Percentiles rank a stretch among this genome's conserved stretches.
Conservation (phyloP, 1,140 invertebrate genomes). For the Philotrypesis tridentata region DNA sequence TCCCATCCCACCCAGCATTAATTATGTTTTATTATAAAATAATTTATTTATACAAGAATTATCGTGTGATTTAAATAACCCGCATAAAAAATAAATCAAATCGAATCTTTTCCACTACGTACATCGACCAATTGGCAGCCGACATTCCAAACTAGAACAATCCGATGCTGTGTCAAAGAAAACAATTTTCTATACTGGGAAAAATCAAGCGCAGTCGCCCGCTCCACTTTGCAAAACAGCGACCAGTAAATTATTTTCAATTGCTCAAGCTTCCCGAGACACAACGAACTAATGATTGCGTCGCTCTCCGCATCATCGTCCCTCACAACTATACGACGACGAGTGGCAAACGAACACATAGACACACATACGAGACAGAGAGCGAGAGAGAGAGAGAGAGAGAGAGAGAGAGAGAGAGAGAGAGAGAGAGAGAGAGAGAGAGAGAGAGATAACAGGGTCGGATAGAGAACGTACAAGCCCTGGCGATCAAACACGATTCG, state of each 20-base stretch:
- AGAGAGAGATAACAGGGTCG: neutral
- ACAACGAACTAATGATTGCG: conserved; percentile 45
- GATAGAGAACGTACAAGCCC: neutral
- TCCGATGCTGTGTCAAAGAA: neutral
- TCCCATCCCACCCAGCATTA: neutral
- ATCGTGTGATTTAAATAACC: too few species aligned
- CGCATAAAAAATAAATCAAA: neutral
- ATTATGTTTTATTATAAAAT: neutral
- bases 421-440: neutral
- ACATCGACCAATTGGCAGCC: too few species aligned
- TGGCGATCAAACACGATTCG: conserved; percentile 13
- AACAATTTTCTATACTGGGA: neutral
- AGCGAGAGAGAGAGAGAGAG: neutral
- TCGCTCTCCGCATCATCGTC: neutral
- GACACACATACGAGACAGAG: too few species aligned
- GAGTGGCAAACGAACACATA: neutral
- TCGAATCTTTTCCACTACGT: too few species aligned
- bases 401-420: neutral
- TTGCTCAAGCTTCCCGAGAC: conserved; percentile 44
- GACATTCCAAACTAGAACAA: neutral
- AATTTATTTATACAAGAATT: neutral
- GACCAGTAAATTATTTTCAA: conserved; percentile 50
- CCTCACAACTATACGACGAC: neutral
- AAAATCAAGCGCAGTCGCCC: neutral
- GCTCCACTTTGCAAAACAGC: conserved; percentile 41